Conservation (phyloP, 2,888 invertebrate genomes). For the Cepaea hortensis region DNA sequence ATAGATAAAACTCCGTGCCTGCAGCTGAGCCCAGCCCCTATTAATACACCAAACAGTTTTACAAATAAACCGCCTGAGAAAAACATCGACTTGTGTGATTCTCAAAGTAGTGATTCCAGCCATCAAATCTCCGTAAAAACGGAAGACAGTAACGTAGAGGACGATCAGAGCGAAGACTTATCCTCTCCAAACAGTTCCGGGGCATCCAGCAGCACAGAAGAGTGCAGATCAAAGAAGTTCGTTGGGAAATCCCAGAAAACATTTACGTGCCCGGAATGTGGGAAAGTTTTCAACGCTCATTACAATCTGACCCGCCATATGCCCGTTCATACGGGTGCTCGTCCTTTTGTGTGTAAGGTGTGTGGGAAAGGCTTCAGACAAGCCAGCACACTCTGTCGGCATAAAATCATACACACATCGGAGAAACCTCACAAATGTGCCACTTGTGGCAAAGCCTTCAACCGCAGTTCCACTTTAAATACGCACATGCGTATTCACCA, state of each 20-base stretch:
- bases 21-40: background rate
- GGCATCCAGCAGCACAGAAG: constrained; percentile 33
- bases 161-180: constrained; percentile 35
- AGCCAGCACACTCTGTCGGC: constrained; percentile 76
- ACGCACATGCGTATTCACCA: constrained; percentile 77
- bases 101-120: constrained; percentile 17
- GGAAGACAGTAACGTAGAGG: constrained; percentile 17
- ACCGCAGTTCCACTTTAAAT: constrained; percentile 76
- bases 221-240: constrained; percentile 48
- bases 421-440: constrained; percentile 76
- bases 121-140: constrained; percentile 30
- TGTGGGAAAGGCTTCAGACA: constrained; percentile 80
- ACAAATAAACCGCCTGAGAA: constrained; percentile 15
- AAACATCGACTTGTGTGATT: constrained; percentile 1
- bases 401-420: constrained; percentile 77
- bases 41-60: background rate
- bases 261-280: constrained; percentile 95
- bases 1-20: background rate
- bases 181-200: constrained; percentile 40
- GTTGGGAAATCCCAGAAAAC: constrained; percentile 81
- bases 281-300: constrained; percentile 98
- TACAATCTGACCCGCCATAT: constrained; percentile 98
- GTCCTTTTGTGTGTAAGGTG: constrained; percentile 97
- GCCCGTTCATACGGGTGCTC: constrained; percentile 98
- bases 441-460: constrained; percentile 76